Percentiles rank a stretch among this genome's conserved stretches.
Evolutionary conservation across 2,888 invertebrate species (phyloP).

Genomic region (Tetheella fluctuosa): DNA sequence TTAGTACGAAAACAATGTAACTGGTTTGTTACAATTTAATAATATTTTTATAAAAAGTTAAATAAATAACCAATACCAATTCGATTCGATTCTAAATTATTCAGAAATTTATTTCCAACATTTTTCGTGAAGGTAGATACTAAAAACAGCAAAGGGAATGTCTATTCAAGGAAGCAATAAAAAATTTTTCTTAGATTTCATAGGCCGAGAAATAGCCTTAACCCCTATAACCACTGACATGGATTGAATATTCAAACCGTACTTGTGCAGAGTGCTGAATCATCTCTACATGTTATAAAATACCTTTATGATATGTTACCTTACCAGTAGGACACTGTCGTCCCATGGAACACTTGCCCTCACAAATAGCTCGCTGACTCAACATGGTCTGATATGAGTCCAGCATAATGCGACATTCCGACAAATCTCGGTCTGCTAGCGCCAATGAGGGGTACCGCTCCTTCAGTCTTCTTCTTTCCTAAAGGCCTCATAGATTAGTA

Average conservation of each 20-base stretch:
- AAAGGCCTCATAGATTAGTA: background rate
- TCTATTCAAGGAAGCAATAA: background rate
- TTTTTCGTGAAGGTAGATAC: no score
- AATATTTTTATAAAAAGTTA: background rate
- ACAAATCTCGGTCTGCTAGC: slow-evolving; percentile 88
- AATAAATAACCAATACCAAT: no score
- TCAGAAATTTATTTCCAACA: no score
- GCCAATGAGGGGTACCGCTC: slow-evolving; percentile 93
- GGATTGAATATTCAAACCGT: background rate
- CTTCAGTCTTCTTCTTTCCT: slow-evolving; percentile 93
- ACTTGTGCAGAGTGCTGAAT: slow-evolving; percentile 5
- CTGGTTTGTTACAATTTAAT: background rate
- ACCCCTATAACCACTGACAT: background rate
- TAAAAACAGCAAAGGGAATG: background rate
- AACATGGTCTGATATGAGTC: slow-evolving; percentile 93
- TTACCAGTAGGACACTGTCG: slow-evolving; percentile 93
- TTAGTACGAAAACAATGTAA: background rate
- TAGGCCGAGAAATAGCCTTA: background rate
- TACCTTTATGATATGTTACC: slow-evolving; percentile 4
- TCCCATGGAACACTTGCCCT: slow-evolving; percentile 93
- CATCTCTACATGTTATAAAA: background rate
- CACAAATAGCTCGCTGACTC: slow-evolving; percentile 91
- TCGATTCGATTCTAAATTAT: no score
- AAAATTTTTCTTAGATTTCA: background rate
- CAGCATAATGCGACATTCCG: slow-evolving; percentile 90